Conservation (phyloP, 2,888 invertebrate genomes). For the Mimas tiliae region DNA sequence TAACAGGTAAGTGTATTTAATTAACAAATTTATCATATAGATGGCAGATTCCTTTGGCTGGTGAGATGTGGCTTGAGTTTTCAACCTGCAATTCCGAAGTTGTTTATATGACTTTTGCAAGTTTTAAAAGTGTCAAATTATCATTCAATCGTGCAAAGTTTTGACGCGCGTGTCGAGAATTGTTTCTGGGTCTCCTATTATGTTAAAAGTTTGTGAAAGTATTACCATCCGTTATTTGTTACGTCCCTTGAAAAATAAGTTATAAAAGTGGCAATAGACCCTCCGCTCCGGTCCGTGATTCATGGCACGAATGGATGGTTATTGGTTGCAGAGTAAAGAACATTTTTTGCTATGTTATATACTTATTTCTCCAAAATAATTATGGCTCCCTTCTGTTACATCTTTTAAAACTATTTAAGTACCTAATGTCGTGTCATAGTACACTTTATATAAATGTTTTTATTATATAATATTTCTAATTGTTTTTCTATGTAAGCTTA, state of each 20-base stretch:
- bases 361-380: slow-evolving; percentile 56
- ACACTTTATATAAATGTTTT: background rate
- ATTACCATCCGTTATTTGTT: slow-evolving; percentile 50
- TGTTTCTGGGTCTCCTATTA: background rate
- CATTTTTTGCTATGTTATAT: slow-evolving; percentile 55
- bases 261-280: slow-evolving; percentile 61
- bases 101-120: slow-evolving; percentile 12
- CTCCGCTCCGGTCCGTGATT: slow-evolving; percentile 51
- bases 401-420: background rate
- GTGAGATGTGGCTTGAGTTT: background rate
- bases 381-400: background rate
- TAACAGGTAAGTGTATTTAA: slow-evolving; percentile 66
- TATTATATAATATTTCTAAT: too few relatives aligned
- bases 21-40: slow-evolving; percentile 32
- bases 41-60: background rate
- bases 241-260: slow-evolving; percentile 60
- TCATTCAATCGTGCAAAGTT: background rate
- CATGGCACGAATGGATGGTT: slow-evolving; percentile 61
- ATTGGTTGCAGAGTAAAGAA: slow-evolving; percentile 60
- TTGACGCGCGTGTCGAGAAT: background rate
- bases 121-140: background rate
- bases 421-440: background rate
- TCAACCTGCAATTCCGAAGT: background rate
- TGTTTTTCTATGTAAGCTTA: background rate
- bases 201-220: slow-evolving; percentile 6